Conservation (phyloP, 2,113 vertebrate species). For the Salminus brasiliensis region DNA sequence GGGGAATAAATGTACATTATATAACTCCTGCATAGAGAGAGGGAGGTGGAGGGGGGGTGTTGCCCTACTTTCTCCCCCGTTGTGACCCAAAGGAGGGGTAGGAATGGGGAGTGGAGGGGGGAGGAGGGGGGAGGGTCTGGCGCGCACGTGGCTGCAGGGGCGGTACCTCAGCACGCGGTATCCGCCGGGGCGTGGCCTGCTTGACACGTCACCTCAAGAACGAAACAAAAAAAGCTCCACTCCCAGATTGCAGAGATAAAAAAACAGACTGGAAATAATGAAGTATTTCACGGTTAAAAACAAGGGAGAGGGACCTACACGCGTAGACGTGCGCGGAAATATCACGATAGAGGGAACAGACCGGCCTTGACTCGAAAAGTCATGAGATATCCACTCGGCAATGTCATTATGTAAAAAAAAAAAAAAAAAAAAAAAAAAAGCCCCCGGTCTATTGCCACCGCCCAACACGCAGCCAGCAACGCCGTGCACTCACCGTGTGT, state of each 20-base stretch:
- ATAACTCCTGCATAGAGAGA: constrained; percentile 63
- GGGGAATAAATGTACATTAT: constrained; percentile 63
- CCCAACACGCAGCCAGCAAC: constrained; percentile 55
- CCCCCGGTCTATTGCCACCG: constrained; percentile 70
- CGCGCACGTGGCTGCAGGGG: constrained; percentile 68
- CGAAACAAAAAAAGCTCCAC: constrained; percentile 63
- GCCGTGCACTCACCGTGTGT: neutral
- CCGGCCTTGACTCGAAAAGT: constrained; percentile 65
- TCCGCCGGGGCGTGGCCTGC: constrained; percentile 56
- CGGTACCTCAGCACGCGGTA: constrained; percentile 60
- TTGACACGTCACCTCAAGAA: constrained; percentile 79
- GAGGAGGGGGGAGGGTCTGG: constrained; percentile 53
- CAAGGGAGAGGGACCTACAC: neutral
- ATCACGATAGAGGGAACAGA: constrained; percentile 48
- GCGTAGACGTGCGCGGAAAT: constrained; percentile 7
- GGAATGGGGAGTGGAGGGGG: constrained; percentile 54
- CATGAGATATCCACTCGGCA: constrained; percentile 69
- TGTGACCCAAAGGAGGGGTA: constrained; percentile 61
- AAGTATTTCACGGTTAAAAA: neutral
- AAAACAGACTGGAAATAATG: neutral
- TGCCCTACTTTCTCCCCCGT: constrained; percentile 67
- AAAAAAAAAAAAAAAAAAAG: constrained; percentile 34
- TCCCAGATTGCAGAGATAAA: constrained; percentile 37
- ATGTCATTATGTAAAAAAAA: constrained; percentile 75
- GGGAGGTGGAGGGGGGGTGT: constrained; percentile 33